Conservation (phyloP, 2,888 invertebrate genomes). For the Melinopterus prodromus region DNA sequence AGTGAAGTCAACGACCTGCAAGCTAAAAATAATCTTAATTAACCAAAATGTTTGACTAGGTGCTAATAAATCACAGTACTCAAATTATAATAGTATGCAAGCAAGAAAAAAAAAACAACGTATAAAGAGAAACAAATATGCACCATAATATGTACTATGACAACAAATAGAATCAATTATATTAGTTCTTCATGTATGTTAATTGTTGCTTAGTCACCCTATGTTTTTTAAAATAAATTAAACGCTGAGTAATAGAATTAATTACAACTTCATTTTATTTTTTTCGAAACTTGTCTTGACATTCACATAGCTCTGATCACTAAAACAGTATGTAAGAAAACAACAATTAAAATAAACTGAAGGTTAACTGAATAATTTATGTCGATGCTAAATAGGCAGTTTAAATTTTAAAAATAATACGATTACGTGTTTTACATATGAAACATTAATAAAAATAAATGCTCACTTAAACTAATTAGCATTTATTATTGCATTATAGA, state of each 20-base stretch:
- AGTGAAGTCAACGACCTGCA: not conserved
- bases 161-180: not conserved
- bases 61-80: not conserved
- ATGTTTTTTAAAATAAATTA: not conserved
- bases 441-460: too few relatives aligned
- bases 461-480: too few relatives aligned
- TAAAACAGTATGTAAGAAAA: too few relatives aligned
- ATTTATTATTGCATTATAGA: too few relatives aligned
- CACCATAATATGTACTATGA: not conserved
- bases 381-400: too few relatives aligned
- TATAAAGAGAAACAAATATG: too few relatives aligned
- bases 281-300: not conserved
- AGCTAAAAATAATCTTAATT: not conserved
- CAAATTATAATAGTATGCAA: too few relatives aligned
- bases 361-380: too few relatives aligned
- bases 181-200: not conserved
- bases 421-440: too few relatives aligned
- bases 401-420: too few relatives aligned
- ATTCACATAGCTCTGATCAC: not conserved
- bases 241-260: not conserved
- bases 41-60: not conserved
- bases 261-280: not conserved
- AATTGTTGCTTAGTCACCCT: not conserved
- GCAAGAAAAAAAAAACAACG: too few relatives aligned
- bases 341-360: too few relatives aligned